Evolutionary conservation across 2,888 invertebrate genomes (phyloP), one percentile per base, ranked within the genome.

Genomic region (Bembecia ichneumoniformis): DNA sequence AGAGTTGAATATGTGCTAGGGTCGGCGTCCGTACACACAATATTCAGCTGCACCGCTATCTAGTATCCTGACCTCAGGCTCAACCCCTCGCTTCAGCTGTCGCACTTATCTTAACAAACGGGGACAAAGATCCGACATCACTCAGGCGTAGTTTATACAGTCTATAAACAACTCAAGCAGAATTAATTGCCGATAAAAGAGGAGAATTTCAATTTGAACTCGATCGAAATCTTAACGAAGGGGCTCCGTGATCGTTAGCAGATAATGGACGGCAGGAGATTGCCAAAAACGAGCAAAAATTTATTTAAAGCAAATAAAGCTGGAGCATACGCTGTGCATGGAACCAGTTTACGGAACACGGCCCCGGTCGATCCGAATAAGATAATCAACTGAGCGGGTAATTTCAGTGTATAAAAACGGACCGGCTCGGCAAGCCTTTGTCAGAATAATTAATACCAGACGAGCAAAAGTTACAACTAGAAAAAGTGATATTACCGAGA

Each of bases 211-310:
- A 77, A 82, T 77, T 80, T 74, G 68, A 74, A 66, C 63, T 68
- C 70, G 74, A 77, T 80, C 74, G 72, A 75, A 76, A 79, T 79
- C 74, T 79, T 81, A 81, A 82, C 78, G 80, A 79, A 78, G 77
- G 71, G 62, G 62, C 66, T 60, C 66, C 58, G 58, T 71, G 84
- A 87, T 84, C 80, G 82, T 82, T 83, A 78, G 66, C 72, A 59
- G 84, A 84, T 86, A 86, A 83, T 82, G 74, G 77, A 66, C 68
- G 62, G 56, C 56, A 51, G 59, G 66, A 74, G 77, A 80, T 83
- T 80, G 82, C 82, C 79, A 82, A 86, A 87, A 77, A 82, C 70
- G 75, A 83, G 76, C 79, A 87, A 86, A 82, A 81, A 72, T 76
- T 35, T 69, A 67, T 74, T 73, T 77, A 84, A 83, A 84, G 74